Evolutionary conservation across 2,797 vertebrate species (phyloP).

Genomic region (Eupleurogrammus muticus): DNA sequence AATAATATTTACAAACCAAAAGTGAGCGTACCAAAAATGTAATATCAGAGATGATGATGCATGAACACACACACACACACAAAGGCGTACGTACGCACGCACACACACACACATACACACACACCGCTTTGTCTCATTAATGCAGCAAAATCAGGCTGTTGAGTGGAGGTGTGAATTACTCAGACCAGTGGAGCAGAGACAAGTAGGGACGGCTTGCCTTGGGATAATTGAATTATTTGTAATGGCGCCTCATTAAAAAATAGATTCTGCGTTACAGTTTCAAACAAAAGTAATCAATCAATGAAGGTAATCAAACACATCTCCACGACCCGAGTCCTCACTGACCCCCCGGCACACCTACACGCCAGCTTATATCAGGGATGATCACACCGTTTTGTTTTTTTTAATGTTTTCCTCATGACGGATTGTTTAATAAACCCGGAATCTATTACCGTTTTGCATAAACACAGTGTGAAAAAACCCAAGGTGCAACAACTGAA

Average conservation of each 20-base stretch:
- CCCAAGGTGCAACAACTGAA: not conserved
- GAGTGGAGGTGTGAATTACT: slow-evolving; percentile 78
- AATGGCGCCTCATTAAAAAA: slow-evolving; percentile 77
- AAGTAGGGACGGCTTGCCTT: slow-evolving; percentile 61
- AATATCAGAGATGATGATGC: slow-evolving; percentile 6
- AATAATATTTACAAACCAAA: not conserved
- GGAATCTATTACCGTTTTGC: slow-evolving; percentile 4
- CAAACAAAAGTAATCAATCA: slow-evolving; percentile 74
- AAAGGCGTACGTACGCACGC: not conserved
- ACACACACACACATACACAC: slow-evolving; percentile 10
- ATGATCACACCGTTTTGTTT: slow-evolving; percentile 2
- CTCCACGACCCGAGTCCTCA: slow-evolving; percentile 25
- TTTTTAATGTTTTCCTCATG: slow-evolving; percentile 1
- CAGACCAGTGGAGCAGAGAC: slow-evolving; percentile 78
- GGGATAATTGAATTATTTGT: slow-evolving; percentile 82
- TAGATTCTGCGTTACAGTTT: slow-evolving; percentile 66
- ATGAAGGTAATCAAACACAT: slow-evolving; percentile 64
- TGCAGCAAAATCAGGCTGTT: slow-evolving; percentile 63
- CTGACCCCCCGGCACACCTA: slow-evolving; percentile 18
- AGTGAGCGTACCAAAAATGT: not conserved
- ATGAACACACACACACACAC: not conserved
- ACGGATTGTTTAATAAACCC: slow-evolving; percentile 1
- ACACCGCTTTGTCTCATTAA: slow-evolving; percentile 40
- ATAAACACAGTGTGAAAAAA: not conserved
- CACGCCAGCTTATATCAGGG: slow-evolving; percentile 29